Conservation (phyloP, 92 coral and sea anemone species). For the Phenganax stokvisi region DNA sequence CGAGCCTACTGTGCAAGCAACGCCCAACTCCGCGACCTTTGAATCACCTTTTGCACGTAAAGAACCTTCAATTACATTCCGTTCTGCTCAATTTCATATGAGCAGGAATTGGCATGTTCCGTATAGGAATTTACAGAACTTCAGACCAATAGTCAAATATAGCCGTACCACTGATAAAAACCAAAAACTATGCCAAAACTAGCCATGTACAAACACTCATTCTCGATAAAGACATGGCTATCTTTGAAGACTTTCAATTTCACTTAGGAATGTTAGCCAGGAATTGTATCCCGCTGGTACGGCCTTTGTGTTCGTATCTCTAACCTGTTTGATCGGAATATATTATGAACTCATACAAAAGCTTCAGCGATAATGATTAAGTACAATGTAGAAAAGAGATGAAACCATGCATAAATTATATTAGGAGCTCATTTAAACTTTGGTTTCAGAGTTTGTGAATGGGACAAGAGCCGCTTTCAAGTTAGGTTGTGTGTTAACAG, state of each 20-base stretch:
- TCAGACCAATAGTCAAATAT: not conserved
- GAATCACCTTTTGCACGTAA: not conserved
- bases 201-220: not conserved
- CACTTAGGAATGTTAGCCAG: slow-evolving; percentile 3
- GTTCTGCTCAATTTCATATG: slow-evolving; percentile 7
- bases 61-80: slow-evolving; percentile 21
- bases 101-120: slow-evolving; percentile 4
- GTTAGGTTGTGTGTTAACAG: too few species aligned
- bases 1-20: too few species aligned
- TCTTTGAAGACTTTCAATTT: not conserved
- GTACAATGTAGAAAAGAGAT: not conserved
- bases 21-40: not conserved
- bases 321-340: not conserved
- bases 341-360: not conserved
- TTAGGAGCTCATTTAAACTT: not conserved
- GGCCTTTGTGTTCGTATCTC: not conserved
- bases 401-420: slow-evolving; percentile 4
- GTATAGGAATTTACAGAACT: slow-evolving; percentile 2
- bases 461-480: not conserved
- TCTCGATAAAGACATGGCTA: not conserved
- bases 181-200: not conserved
- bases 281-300: slow-evolving; percentile 1
- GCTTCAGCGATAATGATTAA: slow-evolving; percentile 4
- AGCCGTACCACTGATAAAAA: not conserved
- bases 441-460: not conserved